Percentiles rank a stretch among this genome's conserved stretches.
These are phyloP conservation scores for Pyrrhia umbra DNA, from an alignment of 2,888 invertebrate species.

Conservation along the genomic window DNA sequence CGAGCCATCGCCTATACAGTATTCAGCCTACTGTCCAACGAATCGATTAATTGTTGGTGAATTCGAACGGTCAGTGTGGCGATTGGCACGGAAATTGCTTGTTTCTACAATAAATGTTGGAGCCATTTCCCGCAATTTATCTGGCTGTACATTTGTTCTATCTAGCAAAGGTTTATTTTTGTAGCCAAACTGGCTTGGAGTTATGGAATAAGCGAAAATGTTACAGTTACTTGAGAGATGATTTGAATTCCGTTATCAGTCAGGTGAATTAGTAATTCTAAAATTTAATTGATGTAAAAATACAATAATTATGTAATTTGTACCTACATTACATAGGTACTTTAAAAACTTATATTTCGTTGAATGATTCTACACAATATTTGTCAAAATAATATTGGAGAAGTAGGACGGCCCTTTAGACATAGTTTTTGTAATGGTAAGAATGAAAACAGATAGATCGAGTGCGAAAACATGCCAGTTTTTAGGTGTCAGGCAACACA, in stretches of 20 bases:
- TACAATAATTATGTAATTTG: no score
- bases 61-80: conserved; percentile 50
- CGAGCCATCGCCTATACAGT: conserved; percentile 12
- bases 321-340: conserved; percentile 10
- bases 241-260: neutral
- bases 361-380: conserved; percentile 26
- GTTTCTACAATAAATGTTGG: conserved; percentile 42
- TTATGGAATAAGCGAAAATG: conserved; percentile 26
- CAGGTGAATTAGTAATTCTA: no score
- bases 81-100: conserved; percentile 54
- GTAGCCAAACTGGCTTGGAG: conserved; percentile 14
- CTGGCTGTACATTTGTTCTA: conserved; percentile 39
- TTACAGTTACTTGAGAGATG: conserved; percentile 3
- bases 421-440: conserved; percentile 39
- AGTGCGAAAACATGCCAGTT: conserved; percentile 47
- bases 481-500: conserved; percentile 49
- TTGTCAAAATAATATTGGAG: conserved; percentile 40
- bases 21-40: conserved; percentile 26
- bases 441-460: conserved; percentile 47
- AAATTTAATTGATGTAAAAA: no score
- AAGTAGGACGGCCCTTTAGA: conserved; percentile 10
- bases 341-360: conserved; percentile 6
- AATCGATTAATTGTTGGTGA: conserved; percentile 54
- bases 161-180: conserved; percentile 42
- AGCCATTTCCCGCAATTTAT: conserved; percentile 41